A percentile compares a stretch with the other conserved stretches of the same genome.
These are phyloP conservation scores for Sympetrum striolatum DNA, from an alignment of 2,888 invertebrate species.

Conservation along the genomic window DNA sequence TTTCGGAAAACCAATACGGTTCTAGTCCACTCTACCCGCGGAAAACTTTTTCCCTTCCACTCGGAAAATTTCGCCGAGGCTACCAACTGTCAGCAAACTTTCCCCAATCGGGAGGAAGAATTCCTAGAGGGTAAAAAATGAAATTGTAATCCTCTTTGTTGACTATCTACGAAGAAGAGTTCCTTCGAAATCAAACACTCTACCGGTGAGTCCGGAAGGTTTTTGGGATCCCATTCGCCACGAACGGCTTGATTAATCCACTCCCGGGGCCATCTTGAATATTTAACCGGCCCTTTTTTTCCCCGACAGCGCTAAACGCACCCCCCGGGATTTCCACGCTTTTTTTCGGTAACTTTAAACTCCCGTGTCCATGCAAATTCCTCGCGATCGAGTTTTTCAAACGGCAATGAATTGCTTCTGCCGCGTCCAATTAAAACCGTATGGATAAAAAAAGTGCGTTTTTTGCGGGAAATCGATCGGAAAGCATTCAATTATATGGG, in stretches of 20 bases:
- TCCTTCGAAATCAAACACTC: neutral
- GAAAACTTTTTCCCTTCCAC: neutral
- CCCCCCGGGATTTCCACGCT: neutral
- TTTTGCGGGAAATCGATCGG: neutral
- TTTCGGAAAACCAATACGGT: neutral
- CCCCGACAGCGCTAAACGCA: neutral
- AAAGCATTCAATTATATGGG: neutral
- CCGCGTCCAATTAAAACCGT: neutral
- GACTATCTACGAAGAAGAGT: neutral
- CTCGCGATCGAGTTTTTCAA: neutral
- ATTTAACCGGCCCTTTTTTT: neutral
- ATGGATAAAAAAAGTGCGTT: neutral
- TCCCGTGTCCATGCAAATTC: neutral
- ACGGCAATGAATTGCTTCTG: neutral
- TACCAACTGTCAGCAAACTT: neutral
- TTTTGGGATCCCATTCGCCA: neutral
- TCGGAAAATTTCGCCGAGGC: neutral
- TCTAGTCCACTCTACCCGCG: neutral
- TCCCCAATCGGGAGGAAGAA: neutral
- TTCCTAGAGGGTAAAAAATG: neutral
- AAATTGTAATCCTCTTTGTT: neutral
- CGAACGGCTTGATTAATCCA: neutral
- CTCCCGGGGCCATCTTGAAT: neutral
- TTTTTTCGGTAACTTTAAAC: neutral
- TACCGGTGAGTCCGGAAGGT: neutral